Base-by-base conservation (phyloP, 2,888 invertebrate genomes). In the Hypomecis atomaria region DNA sequence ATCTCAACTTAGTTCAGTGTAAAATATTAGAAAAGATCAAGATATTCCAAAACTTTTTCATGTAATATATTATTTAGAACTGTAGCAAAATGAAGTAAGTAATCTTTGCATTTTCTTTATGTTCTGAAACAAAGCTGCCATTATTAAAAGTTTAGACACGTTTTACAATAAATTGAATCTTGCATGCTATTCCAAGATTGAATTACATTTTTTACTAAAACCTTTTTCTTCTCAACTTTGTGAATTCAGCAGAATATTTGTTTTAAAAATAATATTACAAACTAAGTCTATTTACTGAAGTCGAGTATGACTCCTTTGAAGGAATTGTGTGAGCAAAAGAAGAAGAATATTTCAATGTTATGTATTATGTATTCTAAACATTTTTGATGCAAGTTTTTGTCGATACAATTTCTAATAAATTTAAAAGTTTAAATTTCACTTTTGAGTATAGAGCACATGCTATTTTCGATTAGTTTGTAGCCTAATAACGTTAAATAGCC, bases 131-230 rank as follows among this genome's bases (percentile, higher is more conserved):
- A 36, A 40, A 49, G 34, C 33, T 43, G 9, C 5, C 49, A 57
- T 37, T 23, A 36, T 49, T 43, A 13, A 59, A 40, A 56, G 56
- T 56, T 47, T 47, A 56, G n/a, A 56, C 47, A 56, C 55, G 55
- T 55, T 45, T 55, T 9, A 10, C 45, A 38, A 56, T 56, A 56
- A 56, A 56, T 56, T 47, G 23, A 48, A 56, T 37, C 7, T 47
- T 40, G 10, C n/a, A 40, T 40, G 47, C 33, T 56, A 34, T 56
- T 38, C 38, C 36, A n/a, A 56, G 33, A 56, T 52, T 50, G 50
- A 52, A 59, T 59, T 44, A 52, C 10, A 52, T 59, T 45, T 59
- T 58, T 40, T 33, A 38, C 38, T 48, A 13, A 56, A 57, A 50
- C 34, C 33, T 55, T n/a, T 38, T 45, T 40, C 36, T 11, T 37